Evolutionary conservation across 2,113 vertebrate species (phyloP).

Genomic region (Corythoichthys intestinalis): DNA sequence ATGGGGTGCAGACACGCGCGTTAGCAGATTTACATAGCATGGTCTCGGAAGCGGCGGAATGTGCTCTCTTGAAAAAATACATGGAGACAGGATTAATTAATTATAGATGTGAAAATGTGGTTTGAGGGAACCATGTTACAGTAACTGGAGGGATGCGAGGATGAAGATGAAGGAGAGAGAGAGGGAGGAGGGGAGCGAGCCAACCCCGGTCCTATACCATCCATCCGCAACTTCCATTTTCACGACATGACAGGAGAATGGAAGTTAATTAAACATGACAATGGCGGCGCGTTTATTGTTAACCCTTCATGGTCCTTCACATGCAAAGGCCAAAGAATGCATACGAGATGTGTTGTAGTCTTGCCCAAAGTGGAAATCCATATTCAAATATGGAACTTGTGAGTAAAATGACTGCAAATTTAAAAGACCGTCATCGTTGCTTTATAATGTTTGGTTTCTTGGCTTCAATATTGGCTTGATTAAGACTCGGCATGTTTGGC

Average conservation of each 20-base stretch:
- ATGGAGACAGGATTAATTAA: slow-evolving; percentile 67
- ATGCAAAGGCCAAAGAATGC: slow-evolving; percentile 61
- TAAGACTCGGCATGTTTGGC: background rate
- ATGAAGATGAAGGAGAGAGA: slow-evolving; percentile 1
- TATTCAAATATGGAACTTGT: slow-evolving; percentile 13
- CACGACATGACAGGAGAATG: slow-evolving; percentile 54
- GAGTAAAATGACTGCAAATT: background rate
- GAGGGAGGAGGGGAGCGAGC: slow-evolving; percentile 17
- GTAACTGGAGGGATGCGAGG: slow-evolving; percentile 60
- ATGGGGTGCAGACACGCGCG: slow-evolving; percentile 3
- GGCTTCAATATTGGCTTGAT: background rate
- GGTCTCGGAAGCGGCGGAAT: slow-evolving; percentile 45
- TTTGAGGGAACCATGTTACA: slow-evolving; percentile 62
- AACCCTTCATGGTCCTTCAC: slow-evolving; percentile 43
- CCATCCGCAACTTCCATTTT: slow-evolving; percentile 64
- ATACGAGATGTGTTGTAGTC: slow-evolving; percentile 34
- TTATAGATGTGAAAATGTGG: slow-evolving; percentile 70
- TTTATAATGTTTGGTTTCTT: background rate
- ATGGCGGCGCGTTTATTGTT: slow-evolving; percentile 47
- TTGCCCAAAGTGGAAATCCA: slow-evolving; percentile 35
- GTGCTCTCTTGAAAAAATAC: slow-evolving; percentile 56
- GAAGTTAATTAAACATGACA: slow-evolving; percentile 70
- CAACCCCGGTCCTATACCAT: slow-evolving; percentile 25
- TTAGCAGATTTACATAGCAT: slow-evolving; percentile 35
- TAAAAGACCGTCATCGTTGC: background rate